A percentile compares a stretch with the other conserved stretches of the same genome.
These are phyloP conservation scores for Scaptomyza graminum DNA, from an alignment of 1,140 invertebrate genomes.

Conservation along the genomic window DNA sequence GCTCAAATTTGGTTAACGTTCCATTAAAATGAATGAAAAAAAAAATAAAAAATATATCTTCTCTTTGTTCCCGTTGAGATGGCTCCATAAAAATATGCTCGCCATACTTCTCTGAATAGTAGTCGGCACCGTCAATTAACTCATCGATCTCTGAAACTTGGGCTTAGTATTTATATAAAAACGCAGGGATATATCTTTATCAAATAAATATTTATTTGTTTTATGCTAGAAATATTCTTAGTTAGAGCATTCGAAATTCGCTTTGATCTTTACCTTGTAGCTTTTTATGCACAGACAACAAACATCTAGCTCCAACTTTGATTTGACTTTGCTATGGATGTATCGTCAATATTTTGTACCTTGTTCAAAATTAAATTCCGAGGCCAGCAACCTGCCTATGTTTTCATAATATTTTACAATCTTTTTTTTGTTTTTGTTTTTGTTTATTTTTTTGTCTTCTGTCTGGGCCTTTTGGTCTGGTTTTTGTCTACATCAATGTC, in stretches of 20 bases:
- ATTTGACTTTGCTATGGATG: conserved; percentile 49
- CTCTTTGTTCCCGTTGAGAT: conserved; percentile 63
- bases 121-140: not conserved
- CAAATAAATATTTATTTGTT: too few relatives aligned
- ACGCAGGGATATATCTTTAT: too few relatives aligned
- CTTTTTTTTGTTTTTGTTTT: conserved; percentile 16
- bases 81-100: conserved; percentile 60
- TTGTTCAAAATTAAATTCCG: conserved; percentile 84
- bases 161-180: too few relatives aligned
- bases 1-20: conserved; percentile 2
- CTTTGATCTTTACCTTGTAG: not conserved
- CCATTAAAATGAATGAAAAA: conserved; percentile 40
- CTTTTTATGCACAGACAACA: conserved; percentile 13
- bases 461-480: not conserved
- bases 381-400: conserved; percentile 52
- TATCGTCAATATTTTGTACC: conserved; percentile 83
- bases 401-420: conserved; percentile 27
- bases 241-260: conserved; percentile 3
- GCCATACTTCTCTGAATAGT: conserved; percentile 25
- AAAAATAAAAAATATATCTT: conserved; percentile 27
- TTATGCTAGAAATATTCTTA: not conserved
- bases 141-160: not conserved
- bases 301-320: conserved; percentile 6
- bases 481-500: not conserved
- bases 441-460: not conserved